Evolutionary conservation across 2,113 vertebrate species (phyloP).

Genomic region (Ardeotis arabs): DNA sequence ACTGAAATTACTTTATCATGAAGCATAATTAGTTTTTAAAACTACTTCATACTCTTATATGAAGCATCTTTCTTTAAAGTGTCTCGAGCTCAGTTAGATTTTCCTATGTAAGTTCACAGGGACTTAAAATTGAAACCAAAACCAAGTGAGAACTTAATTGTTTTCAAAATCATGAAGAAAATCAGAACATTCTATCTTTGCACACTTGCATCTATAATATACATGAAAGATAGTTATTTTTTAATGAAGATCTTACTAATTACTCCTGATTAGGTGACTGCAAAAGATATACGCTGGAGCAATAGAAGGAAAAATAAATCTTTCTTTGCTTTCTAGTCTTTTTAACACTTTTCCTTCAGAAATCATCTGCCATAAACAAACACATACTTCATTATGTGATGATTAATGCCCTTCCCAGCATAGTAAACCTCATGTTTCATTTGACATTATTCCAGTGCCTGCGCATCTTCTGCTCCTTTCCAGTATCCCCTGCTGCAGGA

Average conservation of each 20-base stretch:
- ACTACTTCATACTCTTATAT: neutral
- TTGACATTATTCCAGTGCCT: neutral
- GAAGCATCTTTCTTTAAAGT: neutral
- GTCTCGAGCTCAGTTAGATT: neutral
- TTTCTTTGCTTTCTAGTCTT: neutral
- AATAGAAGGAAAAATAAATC: neutral
- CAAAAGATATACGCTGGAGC: neutral
- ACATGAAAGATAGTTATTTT: neutral
- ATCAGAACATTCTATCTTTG: neutral
- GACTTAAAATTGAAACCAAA: neutral
- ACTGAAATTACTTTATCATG: neutral
- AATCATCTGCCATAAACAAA: conserved; percentile 3
- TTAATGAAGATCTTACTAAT: neutral
- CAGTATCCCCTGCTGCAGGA: neutral
- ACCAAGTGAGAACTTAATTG: neutral
- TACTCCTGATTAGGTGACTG: neutral
- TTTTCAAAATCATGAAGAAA: neutral
- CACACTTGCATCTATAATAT: neutral
- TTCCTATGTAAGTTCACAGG: neutral
- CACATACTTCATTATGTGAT: neutral
- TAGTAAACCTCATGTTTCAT: neutral
- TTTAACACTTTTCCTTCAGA: neutral
- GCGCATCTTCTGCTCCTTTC: neutral
- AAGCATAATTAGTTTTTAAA: neutral
- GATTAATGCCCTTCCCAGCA: neutral